Percentiles rank a stretch among this genome's conserved stretches.
Evolutionary conservation across 2,113 vertebrate species (phyloP).

Genomic region (Clarias gariepinus): DNA sequence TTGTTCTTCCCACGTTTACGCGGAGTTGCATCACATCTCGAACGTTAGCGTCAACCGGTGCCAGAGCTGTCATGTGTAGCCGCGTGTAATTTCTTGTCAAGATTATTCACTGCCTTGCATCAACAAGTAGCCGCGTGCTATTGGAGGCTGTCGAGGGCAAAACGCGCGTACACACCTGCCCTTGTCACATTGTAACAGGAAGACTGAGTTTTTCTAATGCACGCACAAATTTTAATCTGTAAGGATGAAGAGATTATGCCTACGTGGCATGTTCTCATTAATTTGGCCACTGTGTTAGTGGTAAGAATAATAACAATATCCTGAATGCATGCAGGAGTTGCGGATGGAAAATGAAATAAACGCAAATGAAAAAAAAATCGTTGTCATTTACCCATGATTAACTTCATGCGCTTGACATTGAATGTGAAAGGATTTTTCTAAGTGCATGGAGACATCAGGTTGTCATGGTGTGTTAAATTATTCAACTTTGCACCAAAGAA

Average conservation of each 20-base stretch:
- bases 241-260: too few relatives aligned
- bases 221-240: too few relatives aligned
- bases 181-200: background rate
- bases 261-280: too few relatives aligned
- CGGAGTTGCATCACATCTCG: slow-evolving; percentile 49
- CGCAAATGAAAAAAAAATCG: background rate
- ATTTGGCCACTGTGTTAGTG: too few relatives aligned
- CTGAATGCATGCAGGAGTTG: background rate
- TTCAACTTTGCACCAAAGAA: background rate
- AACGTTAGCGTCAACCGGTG: background rate
- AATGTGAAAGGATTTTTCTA: background rate
- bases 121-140: background rate
- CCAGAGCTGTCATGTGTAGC: background rate
- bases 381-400: background rate
- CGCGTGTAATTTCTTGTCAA: background rate
- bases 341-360: background rate
- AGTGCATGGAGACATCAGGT: background rate
- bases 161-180: background rate
- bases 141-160: background rate
- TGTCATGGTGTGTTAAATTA: background rate
- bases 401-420: background rate
- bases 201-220: background rate
- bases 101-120: background rate
- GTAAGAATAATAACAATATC: too few relatives aligned
- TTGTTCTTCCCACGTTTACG: slow-evolving; percentile 39